Percentiles rank a stretch among this genome's conserved stretches.
Evolutionary conservation across 2,797 vertebrate species (phyloP).

Genomic region (Rhynchotus rufescens): DNA sequence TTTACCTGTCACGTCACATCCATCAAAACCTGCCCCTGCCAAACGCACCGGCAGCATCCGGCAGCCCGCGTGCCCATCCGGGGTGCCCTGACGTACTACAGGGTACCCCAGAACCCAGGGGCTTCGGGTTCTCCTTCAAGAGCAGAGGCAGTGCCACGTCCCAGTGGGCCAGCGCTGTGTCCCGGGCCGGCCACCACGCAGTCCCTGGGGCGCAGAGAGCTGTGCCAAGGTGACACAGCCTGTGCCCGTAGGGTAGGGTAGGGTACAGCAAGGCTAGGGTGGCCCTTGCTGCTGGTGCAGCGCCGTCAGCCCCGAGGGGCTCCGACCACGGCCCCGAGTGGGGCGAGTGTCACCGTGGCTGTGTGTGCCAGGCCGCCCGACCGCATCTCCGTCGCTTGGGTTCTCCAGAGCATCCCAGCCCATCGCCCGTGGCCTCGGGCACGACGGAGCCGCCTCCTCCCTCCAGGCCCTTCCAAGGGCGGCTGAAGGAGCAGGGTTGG

Average conservation of each 20-base stretch:
- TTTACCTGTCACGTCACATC: conserved; percentile 26
- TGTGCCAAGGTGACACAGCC: neutral
- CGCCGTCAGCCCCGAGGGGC: neutral
- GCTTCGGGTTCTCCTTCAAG: neutral
- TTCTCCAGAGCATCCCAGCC: no score
- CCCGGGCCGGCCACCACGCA: neutral
- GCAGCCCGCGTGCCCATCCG: neutral
- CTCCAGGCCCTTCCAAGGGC: neutral
- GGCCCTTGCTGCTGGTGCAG: neutral
- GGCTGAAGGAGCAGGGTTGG: neutral
- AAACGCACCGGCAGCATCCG: neutral
- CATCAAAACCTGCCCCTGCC: neutral
- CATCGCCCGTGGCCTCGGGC: no score
- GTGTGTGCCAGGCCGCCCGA: fast-evolving
- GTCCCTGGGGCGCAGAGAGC: fast-evolving
- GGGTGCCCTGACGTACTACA: neutral
- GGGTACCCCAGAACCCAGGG: no score
- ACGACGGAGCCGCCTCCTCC: no score
- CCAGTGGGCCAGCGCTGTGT: neutral
- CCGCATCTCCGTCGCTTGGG: no score
- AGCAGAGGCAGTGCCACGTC: neutral
- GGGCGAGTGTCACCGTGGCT: neutral
- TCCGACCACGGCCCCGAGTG: no score
- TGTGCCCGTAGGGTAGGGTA: neutral
- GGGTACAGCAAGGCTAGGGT: neutral